These are phyloP conservation scores for Heliocidaris tuberculata DNA, from an alignment of 35 echinoderm and acorn worm genomes.

Conservation along the genomic window DNA sequence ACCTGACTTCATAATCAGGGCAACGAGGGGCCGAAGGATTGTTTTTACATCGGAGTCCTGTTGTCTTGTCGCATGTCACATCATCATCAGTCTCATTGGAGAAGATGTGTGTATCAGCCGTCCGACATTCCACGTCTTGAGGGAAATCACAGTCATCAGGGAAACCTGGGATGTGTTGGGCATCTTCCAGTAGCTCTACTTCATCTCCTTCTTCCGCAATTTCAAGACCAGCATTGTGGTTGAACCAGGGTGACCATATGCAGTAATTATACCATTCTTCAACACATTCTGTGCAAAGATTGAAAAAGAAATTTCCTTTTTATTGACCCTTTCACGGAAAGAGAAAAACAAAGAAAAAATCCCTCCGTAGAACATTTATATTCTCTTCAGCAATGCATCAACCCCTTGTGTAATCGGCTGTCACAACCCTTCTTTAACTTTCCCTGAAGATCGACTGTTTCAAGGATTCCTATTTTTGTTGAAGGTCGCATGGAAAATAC, in stretches of 20 bases:
- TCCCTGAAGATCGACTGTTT: too few relatives aligned
- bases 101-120: background rate
- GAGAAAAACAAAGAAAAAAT: too few relatives aligned
- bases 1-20: constrained; percentile 22
- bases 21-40: background rate
- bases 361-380: too few relatives aligned
- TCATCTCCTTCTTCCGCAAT: background rate
- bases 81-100: background rate
- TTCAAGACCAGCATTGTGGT: background rate
- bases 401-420: too few relatives aligned
- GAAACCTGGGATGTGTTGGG: background rate
- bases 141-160: background rate
- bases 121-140: background rate
- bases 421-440: too few relatives aligned
- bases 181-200: background rate
- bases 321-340: too few relatives aligned
- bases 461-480: too few relatives aligned
- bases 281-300: too few relatives aligned
- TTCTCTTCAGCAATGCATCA: too few relatives aligned
- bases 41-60: background rate
- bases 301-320: too few relatives aligned
- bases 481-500: too few relatives aligned
- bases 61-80: background rate
- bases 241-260: background rate
- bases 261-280: background rate